Percentiles rank a stretch among this genome's conserved stretches.
phyloP scores from a whole-genome alignment of 2,113 vertebrate genomes.

The Isichthys henryi region DNA sequence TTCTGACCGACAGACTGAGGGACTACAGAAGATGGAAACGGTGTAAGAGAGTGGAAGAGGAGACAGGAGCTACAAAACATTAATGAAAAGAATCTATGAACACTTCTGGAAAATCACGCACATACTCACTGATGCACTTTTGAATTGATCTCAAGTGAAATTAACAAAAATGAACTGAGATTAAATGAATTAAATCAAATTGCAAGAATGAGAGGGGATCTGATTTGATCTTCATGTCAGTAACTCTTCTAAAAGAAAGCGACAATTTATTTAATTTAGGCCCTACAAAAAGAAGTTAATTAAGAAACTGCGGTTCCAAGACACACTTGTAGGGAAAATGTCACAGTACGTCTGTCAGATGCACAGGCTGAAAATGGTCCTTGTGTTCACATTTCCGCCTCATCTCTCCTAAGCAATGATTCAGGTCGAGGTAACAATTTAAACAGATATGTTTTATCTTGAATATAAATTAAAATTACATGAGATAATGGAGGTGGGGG shows the following conservation, averaged over 20 bases:
- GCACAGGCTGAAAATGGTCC: background rate
- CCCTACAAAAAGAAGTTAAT: background rate
- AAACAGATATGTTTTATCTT: background rate
- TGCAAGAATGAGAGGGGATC: constrained; percentile 13
- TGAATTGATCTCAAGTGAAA: background rate
- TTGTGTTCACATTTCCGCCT: background rate
- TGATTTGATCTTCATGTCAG: background rate
- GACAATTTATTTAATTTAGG: background rate
- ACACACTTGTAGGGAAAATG: background rate
- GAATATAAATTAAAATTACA: background rate
- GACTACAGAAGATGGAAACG: constrained; percentile 43
- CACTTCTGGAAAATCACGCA: background rate
- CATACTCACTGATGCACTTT: background rate
- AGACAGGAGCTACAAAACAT: background rate
- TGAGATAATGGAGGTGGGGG: background rate
- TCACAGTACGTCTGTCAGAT: background rate
- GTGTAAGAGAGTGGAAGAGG: constrained; percentile 10
- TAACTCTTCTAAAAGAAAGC: background rate
- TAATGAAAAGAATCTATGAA: background rate
- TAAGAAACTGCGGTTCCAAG: background rate
- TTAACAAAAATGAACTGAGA: background rate
- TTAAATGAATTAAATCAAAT: background rate
- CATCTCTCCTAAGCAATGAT: background rate
- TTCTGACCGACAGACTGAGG: constrained; percentile 71
- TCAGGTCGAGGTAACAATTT: background rate